Evolutionary conservation across 2,113 vertebrate species (phyloP), one percentile per base, ranked within the genome.

Genomic region (Pantherophis guttatus): DNA sequence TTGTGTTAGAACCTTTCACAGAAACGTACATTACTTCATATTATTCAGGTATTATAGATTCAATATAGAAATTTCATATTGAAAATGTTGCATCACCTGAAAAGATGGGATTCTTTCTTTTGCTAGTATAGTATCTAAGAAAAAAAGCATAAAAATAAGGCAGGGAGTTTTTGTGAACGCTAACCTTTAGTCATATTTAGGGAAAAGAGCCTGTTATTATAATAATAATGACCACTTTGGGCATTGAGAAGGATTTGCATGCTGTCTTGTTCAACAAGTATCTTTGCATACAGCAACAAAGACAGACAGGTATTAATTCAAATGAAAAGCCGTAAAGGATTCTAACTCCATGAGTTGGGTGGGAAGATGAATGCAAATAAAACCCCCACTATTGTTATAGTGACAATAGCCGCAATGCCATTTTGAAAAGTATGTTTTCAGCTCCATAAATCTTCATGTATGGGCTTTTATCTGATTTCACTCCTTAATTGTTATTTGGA

Each of bases 401-500:
- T 93, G 95, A 96, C 91, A 92, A 91, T 87, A 94, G 92, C 89
- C 65, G 94, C 94, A 95, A 96, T 94, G 57, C 24, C 92, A 65
- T 94, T 94, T 92, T 94, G 93, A 94, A 96, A 95, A 96, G 93
- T 96, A 95, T 91, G 65, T 96, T 93, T 94, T 96, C 96, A 95
- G 95, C 91, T 92, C 92, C 62, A 53, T 90, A 90, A 93, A 92
- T 96, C 95, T 96, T 97, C 94, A 94, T 91, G 93, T 94, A 95
- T 94, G 33, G 93, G 94, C 95, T 96, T 94, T 92, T 90, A 90
- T 96, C 95, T 96, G 94, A 96, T 95, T 94, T 93, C 93, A 96
- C 92, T 94, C 91, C 94, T 95, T 97, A 95, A 96, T 96, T 96
- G 95, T 93, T 94, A 95, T 94, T 95, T 97, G 96, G 96, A 96